Conservation (phyloP, 2,113 vertebrate species). For the Vanacampus margaritifer region DNA sequence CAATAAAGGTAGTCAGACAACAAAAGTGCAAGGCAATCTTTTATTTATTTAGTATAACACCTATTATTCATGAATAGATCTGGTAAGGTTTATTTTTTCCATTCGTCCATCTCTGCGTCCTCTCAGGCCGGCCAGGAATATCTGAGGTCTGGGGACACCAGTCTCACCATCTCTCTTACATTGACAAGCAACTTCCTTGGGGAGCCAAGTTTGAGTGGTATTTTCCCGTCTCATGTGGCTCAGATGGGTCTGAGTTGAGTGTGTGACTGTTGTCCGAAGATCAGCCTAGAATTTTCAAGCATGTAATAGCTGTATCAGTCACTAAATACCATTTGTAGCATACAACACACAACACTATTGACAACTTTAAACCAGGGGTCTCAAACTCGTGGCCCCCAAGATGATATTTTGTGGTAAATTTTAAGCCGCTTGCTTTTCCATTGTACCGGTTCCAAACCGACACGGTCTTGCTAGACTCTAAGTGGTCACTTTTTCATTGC, state of each 20-base stretch:
- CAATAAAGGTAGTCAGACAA: too few relatives aligned
- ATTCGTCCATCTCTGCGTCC: slow-evolving; percentile 61
- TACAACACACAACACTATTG: too few relatives aligned
- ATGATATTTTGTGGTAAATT: too few relatives aligned
- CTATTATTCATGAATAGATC: slow-evolving; percentile 74
- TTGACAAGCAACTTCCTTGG: slow-evolving; percentile 70
- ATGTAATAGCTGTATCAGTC: not conserved
- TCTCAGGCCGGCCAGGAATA: slow-evolving; percentile 81
- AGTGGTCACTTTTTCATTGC: too few relatives aligned
- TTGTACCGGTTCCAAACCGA: too few relatives aligned
- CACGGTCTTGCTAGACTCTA: too few relatives aligned
- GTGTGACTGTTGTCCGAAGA: slow-evolving; percentile 79
- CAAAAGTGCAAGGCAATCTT: not conserved
- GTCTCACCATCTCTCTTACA: slow-evolving; percentile 70
- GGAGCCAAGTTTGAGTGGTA: slow-evolving; percentile 77
- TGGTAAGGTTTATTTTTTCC: slow-evolving; percentile 80
- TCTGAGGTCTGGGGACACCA: slow-evolving; percentile 75
- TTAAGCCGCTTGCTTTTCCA: too few relatives aligned
- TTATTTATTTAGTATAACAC: not conserved
- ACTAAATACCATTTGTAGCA: too few relatives aligned
- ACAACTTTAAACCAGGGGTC: too few relatives aligned
- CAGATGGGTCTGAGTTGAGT: slow-evolving; percentile 80
- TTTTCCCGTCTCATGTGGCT: slow-evolving; percentile 88
- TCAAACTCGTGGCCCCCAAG: too few relatives aligned
- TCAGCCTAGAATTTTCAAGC: slow-evolving; percentile 75